Evolutionary conservation across 2,113 vertebrate genomes (phyloP).

Genomic region (Corythoichthys haematopterus): DNA sequence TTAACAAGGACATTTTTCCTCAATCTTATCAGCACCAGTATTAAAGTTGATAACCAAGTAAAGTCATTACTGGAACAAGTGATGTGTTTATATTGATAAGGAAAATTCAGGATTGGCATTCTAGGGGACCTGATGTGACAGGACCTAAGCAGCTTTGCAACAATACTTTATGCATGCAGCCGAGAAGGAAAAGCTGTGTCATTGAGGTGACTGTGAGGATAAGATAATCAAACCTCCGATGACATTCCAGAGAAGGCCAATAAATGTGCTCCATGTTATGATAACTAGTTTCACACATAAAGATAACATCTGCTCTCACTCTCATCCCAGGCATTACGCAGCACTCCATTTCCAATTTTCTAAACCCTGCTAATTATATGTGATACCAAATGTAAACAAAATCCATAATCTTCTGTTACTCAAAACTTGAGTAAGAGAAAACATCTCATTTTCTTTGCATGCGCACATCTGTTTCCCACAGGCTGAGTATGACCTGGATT

Average conservation of each 20-base stretch:
- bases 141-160: slow-evolving; percentile 49
- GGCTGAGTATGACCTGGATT: slow-evolving; percentile 32
- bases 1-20: slow-evolving; percentile 12
- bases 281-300: slow-evolving; percentile 59
- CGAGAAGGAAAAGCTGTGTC: slow-evolving; percentile 44
- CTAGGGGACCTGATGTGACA: slow-evolving; percentile 52
- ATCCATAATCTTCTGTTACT: slow-evolving; percentile 45
- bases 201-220: slow-evolving; percentile 53
- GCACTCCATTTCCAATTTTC: slow-evolving; percentile 56
- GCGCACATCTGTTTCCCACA: slow-evolving; percentile 36
- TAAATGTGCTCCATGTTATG: slow-evolving; percentile 53
- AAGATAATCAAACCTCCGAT: slow-evolving; percentile 56
- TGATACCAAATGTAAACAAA: slow-evolving; percentile 44
- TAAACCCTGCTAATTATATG: slow-evolving; percentile 50
- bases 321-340: slow-evolving; percentile 43
- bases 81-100: slow-evolving; percentile 54
- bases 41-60: slow-evolving; percentile 52
- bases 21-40: slow-evolving; percentile 28
- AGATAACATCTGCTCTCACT: slow-evolving; percentile 61
- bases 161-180: slow-evolving; percentile 15
- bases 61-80: slow-evolving; percentile 43
- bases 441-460: slow-evolving; percentile 31
- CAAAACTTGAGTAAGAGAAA: slow-evolving; percentile 48
- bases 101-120: slow-evolving; percentile 46
- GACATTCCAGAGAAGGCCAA: slow-evolving; percentile 48